phyloP scores from a whole-genome alignment of 2,888 invertebrate species.

The Shargacucullia verbasci region DNA sequence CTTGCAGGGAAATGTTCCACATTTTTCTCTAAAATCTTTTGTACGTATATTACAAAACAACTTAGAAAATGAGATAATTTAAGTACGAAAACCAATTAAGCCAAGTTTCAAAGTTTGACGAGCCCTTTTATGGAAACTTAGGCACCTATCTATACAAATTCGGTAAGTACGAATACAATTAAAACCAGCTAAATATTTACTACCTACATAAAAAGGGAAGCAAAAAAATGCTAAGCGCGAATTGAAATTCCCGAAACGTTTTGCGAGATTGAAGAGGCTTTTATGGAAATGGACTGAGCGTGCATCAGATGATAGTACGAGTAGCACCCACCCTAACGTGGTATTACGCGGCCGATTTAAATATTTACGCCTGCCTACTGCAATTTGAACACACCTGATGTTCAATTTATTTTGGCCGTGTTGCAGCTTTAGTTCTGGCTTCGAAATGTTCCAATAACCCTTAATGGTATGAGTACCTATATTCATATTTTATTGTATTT shows the following conservation, averaged over 20 bases:
- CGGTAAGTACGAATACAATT: slow-evolving; percentile 33
- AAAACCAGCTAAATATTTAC: slow-evolving; percentile 58
- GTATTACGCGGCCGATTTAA: slow-evolving; percentile 79
- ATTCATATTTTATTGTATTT: slow-evolving; percentile 28
- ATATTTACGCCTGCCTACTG: slow-evolving; percentile 79
- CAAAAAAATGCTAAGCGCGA: slow-evolving; percentile 81
- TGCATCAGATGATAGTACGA: slow-evolving; percentile 79
- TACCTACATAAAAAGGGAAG: slow-evolving; percentile 59
- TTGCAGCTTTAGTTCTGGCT: slow-evolving; percentile 52
- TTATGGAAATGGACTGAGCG: slow-evolving; percentile 87
- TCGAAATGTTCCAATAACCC: slow-evolving; percentile 56
- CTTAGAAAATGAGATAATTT: no score
- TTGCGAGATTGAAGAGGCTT: slow-evolving; percentile 88
- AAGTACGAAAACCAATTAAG: no score
- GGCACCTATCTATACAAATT: background rate
- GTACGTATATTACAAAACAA: no score
- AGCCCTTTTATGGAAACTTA: no score
- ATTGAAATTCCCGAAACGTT: slow-evolving; percentile 88
- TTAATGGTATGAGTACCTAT: slow-evolving; percentile 24
- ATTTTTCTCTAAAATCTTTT: no score
- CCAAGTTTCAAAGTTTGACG: no score
- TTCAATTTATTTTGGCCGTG: slow-evolving; percentile 69
- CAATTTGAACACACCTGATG: slow-evolving; percentile 83
- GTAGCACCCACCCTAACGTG: slow-evolving; percentile 64
- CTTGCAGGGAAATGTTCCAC: background rate